Conservation (phyloP, 2,113 vertebrate genomes). For the Eublepharis macularius region DNA sequence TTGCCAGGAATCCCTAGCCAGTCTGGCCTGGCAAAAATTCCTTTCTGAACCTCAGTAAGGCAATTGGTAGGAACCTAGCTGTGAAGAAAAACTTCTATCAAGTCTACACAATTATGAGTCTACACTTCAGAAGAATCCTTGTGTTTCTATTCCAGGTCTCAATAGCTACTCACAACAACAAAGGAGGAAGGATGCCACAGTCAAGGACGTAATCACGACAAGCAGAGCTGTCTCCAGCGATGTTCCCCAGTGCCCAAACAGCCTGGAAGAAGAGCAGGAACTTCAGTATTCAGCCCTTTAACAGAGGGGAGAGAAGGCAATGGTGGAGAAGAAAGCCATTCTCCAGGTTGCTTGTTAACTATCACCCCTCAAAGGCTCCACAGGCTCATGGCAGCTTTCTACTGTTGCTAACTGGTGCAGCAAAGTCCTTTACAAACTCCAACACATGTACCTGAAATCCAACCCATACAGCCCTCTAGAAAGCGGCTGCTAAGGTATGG, state of each 20-base stretch:
- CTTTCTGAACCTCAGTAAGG: background rate
- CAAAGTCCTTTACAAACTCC: too few species aligned
- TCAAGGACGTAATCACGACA: conserved; percentile 97
- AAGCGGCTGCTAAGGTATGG: background rate
- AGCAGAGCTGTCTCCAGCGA: conserved; percentile 95
- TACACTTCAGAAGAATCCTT: background rate
- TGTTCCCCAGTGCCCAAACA: conserved; percentile 98
- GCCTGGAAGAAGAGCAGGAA: conserved; percentile 80
- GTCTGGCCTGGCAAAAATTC: background rate
- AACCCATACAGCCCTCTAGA: background rate
- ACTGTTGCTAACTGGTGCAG: background rate
- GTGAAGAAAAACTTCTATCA: background rate
- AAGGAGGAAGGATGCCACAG: conserved; percentile 94
- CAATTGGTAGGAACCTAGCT: background rate
- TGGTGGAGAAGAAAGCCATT: background rate
- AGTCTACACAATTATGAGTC: too few species aligned
- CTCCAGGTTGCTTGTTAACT: background rate
- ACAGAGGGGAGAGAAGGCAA: conserved; percentile 23
- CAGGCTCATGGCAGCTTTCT: background rate
- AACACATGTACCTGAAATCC: background rate
- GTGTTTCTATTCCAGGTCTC: conserved; percentile 2
- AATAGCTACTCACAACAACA: conserved; percentile 87
- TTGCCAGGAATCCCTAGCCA: background rate
- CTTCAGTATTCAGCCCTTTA: conserved; percentile 41
- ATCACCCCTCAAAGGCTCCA: background rate